phyloP scores from a whole-genome alignment of 2,888 invertebrate genomes.

The Vandiemenella viatica region DNA sequence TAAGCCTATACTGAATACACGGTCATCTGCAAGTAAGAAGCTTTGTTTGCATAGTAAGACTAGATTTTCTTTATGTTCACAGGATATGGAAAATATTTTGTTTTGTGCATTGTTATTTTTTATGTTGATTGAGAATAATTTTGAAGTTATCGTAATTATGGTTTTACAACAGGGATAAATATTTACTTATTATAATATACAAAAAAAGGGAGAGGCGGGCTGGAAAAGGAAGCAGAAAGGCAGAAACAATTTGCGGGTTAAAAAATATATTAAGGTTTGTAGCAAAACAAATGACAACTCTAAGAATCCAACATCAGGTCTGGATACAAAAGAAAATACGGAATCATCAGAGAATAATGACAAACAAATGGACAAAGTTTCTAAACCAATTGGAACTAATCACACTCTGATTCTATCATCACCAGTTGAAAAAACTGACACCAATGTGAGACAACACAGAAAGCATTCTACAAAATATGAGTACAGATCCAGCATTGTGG shows the following conservation, averaged over 20 bases:
- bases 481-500: constrained; percentile 9
- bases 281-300: background rate
- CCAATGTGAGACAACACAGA: background rate
- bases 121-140: background rate
- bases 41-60: background rate
- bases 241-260: background rate
- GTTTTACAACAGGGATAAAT: background rate
- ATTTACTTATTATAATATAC: background rate
- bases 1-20: background rate
- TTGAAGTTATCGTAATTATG: background rate
- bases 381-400: no score
- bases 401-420: background rate
- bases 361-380: no score
- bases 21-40: background rate
- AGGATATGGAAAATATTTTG: background rate
- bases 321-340: no score
- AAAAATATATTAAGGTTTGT: background rate
- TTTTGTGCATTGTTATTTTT: background rate
- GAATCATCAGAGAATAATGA: no score
- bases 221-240: background rate
- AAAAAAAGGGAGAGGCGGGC: background rate
- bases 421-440: background rate
- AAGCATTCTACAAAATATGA: constrained; percentile 5
- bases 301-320: background rate
- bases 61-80: background rate